Evolutionary conservation across 2,888 invertebrate species (phyloP).

Genomic region (Slavum lentiscoides): DNA sequence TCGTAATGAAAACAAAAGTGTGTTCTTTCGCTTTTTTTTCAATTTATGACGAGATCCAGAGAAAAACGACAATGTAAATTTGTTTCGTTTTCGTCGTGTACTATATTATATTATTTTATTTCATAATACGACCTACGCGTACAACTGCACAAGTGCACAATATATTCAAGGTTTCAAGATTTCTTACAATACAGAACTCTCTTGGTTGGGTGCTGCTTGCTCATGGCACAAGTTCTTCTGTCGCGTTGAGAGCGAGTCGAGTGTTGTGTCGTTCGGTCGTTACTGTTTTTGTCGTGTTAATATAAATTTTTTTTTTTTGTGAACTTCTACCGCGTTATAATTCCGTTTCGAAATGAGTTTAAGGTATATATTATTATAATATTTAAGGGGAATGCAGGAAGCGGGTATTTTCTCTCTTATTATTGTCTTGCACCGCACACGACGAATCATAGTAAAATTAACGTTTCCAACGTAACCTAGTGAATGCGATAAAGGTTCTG

Average conservation of each 20-base stretch:
- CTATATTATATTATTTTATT: conserved; percentile 10
- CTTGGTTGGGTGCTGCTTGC: neutral
- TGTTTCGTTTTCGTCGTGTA: conserved; percentile 12
- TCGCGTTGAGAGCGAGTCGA: neutral
- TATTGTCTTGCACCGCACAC: neutral
- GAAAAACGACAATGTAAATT: no score
- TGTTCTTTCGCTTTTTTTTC: no score
- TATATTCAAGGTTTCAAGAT: conserved; percentile 19
- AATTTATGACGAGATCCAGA: no score
- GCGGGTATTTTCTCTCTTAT: no score
- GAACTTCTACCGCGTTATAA: neutral
- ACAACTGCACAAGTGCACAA: neutral
- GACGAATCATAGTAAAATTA: neutral
- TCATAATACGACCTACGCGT: conserved; percentile 25
- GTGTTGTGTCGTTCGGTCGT: neutral
- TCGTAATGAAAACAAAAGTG: no score
- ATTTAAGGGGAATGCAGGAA: no score
- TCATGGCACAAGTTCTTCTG: conserved; percentile 6
- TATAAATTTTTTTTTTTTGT: neutral
- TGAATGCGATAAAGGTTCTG: no score
- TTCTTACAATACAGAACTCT: conserved; percentile 15
- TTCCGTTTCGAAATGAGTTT: conserved; percentile 13
- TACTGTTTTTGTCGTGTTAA: neutral
- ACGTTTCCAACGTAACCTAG: no score
- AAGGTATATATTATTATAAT: neutral